Percentiles rank a stretch among this genome's conserved stretches.
Evolutionary conservation across 2,113 vertebrate species (phyloP).

Genomic region (Acinonyx jubatus): DNA sequence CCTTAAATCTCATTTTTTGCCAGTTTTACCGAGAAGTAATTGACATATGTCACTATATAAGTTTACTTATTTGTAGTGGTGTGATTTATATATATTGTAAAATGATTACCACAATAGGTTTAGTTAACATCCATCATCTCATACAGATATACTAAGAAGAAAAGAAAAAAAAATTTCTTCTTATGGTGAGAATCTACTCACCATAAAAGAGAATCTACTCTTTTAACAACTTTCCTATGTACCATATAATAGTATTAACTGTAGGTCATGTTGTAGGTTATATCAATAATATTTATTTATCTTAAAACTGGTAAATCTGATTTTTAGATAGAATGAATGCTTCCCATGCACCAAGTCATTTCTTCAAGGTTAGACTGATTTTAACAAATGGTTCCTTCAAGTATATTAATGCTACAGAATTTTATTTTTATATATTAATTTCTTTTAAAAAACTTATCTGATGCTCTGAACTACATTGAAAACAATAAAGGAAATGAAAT

Average conservation of each 20-base stretch:
- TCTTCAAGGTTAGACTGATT: conserved; percentile 10
- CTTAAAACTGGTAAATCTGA: not conserved
- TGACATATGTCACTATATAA: not conserved
- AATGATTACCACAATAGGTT: not conserved
- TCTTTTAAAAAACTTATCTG: not conserved
- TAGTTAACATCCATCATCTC: not conserved
- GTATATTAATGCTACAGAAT: conserved; percentile 33
- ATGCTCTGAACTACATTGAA: conserved; percentile 13
- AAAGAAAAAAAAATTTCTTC: not conserved
- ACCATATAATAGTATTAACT: not conserved
- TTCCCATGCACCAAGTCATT: not conserved
- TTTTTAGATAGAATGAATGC: conserved; percentile 9
- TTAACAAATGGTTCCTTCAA: not conserved
- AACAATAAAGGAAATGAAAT: conserved; percentile 22
- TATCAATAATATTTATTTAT: not conserved
- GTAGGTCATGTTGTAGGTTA: not conserved
- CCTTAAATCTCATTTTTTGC: conserved; percentile 17
- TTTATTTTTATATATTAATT: conserved; percentile 39
- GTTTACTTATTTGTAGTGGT: not conserved
- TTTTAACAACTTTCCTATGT: not conserved
- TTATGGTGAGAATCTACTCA: not conserved
- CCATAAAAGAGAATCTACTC: not conserved
- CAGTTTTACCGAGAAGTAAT: not conserved
- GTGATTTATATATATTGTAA: not conserved
- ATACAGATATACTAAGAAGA: not conserved